Evolutionary conservation across 2,888 invertebrate species (phyloP).

Genomic region (Antheraea assamensis): DNA sequence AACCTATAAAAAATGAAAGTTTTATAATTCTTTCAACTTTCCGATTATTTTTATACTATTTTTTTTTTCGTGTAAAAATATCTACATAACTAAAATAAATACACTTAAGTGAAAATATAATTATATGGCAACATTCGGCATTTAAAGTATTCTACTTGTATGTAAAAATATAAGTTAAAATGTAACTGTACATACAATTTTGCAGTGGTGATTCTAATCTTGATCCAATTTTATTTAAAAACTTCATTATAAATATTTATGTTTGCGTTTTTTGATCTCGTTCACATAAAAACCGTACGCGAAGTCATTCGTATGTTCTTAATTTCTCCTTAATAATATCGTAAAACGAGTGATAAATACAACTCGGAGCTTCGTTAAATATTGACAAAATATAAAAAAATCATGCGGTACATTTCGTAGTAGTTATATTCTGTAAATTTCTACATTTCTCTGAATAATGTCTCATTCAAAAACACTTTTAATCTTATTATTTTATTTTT

Average conservation of each 20-base stretch:
- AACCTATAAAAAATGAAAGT: background rate
- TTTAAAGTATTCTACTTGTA: background rate
- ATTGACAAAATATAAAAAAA: background rate
- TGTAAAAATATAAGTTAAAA: background rate
- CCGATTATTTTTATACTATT: background rate
- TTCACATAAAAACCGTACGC: background rate
- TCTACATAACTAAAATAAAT: background rate
- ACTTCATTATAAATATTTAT: constrained; percentile 4
- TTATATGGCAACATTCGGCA: background rate
- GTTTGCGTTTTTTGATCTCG: background rate
- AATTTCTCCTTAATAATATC: constrained; percentile 8
- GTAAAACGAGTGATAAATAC: constrained; percentile 13
- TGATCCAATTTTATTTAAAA: constrained; percentile 1
- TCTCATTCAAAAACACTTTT: too few relatives aligned
- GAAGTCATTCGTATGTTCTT: background rate
- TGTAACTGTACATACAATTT: background rate
- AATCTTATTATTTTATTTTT: too few relatives aligned
- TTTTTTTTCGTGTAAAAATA: background rate
- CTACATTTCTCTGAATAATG: background rate
- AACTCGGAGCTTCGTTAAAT: constrained; percentile 11
- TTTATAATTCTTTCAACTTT: background rate
- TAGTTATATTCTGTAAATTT: background rate
- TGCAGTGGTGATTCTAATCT: background rate
- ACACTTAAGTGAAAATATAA: background rate
- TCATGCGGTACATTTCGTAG: background rate